These are phyloP conservation scores for Bothrops alternatus DNA, from an alignment of 2,797 vertebrate species.

Conservation along the genomic window DNA sequence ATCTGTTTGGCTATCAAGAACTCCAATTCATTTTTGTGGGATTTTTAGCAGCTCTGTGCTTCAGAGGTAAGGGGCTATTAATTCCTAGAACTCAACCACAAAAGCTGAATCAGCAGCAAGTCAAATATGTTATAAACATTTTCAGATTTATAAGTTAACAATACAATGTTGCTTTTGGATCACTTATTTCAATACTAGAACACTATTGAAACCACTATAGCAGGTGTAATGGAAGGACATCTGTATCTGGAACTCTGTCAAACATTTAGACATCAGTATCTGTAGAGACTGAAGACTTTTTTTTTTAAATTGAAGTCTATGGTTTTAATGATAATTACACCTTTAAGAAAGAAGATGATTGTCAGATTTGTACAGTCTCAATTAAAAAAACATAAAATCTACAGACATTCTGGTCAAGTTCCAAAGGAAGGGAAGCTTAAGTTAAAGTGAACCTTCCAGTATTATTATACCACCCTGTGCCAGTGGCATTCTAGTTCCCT, in stretches of 20 bases:
- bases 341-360: constrained; percentile 51
- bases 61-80: background rate
- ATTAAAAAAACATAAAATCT: constrained; percentile 60
- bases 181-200: background rate
- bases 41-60: background rate
- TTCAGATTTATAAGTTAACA: background rate
- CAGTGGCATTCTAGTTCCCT: background rate
- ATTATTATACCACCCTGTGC: constrained; percentile 23
- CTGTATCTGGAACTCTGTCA: background rate
- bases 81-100: background rate
- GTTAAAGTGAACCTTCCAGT: constrained; percentile 21
- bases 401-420: constrained; percentile 26
- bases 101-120: background rate
- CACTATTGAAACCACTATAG: background rate
- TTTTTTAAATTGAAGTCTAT: background rate
- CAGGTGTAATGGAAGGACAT: background rate
- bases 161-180: background rate
- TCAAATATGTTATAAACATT: background rate
- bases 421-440: background rate
- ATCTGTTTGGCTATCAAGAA: constrained; percentile 6
- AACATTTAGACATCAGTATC: background rate
- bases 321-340: constrained; percentile 72
- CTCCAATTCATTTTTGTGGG: background rate
- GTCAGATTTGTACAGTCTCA: constrained; percentile 52
- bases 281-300: background rate